Conservation (phyloP, 2,888 invertebrate species). For the Dinocampus coccinellae region DNA sequence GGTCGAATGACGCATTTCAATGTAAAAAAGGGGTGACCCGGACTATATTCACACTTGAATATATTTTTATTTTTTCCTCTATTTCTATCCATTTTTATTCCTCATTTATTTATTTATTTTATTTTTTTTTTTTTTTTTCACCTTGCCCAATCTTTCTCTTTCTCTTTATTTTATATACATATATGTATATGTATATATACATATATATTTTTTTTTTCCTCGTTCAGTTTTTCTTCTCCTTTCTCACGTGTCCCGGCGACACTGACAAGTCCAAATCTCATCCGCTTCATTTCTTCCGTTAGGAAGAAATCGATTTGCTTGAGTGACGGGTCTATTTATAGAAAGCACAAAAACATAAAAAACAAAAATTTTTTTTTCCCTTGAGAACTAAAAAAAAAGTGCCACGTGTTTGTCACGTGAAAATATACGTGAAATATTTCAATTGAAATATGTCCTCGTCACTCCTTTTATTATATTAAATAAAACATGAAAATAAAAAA, state of each 20-base stretch:
- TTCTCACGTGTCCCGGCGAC: slow-evolving; percentile 47
- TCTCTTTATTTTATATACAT: too few relatives aligned
- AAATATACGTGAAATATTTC: slow-evolving; percentile 39
- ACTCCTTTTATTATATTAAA: slow-evolving; percentile 51
- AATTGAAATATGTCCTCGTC: slow-evolving; percentile 53
- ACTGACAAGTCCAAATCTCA: background rate
- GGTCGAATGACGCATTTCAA: slow-evolving; percentile 66
- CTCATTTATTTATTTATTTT: too few relatives aligned
- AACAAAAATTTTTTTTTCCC: slow-evolving; percentile 43
- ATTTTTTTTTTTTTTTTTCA: slow-evolving; percentile 35
- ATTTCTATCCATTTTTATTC: slow-evolving; percentile 33
- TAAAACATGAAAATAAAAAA: slow-evolving; percentile 26
- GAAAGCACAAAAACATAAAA: background rate
- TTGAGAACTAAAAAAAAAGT: slow-evolving; percentile 27
- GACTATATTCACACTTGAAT: slow-evolving; percentile 50
- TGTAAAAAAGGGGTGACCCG: slow-evolving; percentile 62
- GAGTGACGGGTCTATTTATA: background rate
- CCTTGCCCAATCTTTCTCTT: too few relatives aligned
- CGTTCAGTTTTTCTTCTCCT: slow-evolving; percentile 29
- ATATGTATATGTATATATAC: too few relatives aligned
- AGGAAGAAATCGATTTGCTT: slow-evolving; percentile 10
- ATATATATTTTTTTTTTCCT: slow-evolving; percentile 1
- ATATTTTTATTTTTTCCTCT: background rate
- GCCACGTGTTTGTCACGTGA: slow-evolving; percentile 38
- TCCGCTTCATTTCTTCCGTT: background rate